Evolutionary conservation across 2,797 vertebrate species (phyloP).

Genomic region (Apodemus agrarius): DNA sequence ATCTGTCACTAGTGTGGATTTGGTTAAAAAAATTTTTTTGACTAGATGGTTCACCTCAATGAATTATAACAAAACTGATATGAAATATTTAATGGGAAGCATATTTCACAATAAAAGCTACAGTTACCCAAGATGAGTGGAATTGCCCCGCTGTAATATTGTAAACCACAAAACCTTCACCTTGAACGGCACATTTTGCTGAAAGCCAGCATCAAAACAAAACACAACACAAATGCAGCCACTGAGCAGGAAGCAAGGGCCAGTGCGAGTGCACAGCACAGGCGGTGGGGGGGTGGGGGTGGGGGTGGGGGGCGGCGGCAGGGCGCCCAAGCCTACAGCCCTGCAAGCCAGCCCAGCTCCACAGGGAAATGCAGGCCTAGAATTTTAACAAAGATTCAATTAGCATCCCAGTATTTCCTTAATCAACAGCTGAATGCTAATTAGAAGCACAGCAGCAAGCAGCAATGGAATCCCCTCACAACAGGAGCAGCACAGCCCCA

Average conservation of each 20-base stretch:
- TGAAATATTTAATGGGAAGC: slow-evolving; percentile 73
- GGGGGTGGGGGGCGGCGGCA: no score
- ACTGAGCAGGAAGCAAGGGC: neutral
- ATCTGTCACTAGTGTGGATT: slow-evolving; percentile 75
- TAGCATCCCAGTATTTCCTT: slow-evolving; percentile 72
- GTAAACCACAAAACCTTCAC: neutral
- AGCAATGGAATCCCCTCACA: slow-evolving; percentile 83
- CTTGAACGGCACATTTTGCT: neutral
- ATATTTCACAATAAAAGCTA: slow-evolving; percentile 76
- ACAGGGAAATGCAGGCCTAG: slow-evolving; percentile 48
- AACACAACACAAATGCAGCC: slow-evolving; percentile 11
- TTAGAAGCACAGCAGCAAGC: slow-evolving; percentile 78
- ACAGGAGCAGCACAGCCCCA: slow-evolving; percentile 82
- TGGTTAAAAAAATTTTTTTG: slow-evolving; percentile 65
- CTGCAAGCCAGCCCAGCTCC: neutral
- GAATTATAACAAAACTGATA: slow-evolving; percentile 60
- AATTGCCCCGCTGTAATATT: neutral
- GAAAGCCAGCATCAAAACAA: neutral
- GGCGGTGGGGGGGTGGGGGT: no score
- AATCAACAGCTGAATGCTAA: slow-evolving; percentile 84
- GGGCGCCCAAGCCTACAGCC: neutral
- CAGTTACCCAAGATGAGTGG: neutral
- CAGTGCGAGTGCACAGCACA: neutral
- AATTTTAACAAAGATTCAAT: slow-evolving; percentile 82
- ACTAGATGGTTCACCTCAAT: slow-evolving; percentile 76